These are phyloP conservation scores for Drosophila leontia DNA, from an alignment of 1,140 invertebrate species.

Conservation along the genomic window DNA sequence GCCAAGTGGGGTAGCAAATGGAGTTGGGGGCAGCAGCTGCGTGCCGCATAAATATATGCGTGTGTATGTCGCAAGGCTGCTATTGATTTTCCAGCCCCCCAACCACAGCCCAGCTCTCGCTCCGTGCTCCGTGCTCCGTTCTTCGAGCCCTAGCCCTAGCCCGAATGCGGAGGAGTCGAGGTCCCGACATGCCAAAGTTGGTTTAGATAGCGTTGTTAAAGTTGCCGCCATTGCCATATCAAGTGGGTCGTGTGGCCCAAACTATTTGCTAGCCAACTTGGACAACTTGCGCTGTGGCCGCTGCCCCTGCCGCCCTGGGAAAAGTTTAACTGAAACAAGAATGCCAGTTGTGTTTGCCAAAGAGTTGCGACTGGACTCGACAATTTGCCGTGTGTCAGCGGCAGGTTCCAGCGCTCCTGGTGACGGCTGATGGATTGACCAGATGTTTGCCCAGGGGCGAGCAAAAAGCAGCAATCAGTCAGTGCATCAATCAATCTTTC, in stretches of 20 bases:
- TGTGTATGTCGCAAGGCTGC: constrained; percentile 31
- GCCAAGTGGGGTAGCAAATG: background rate
- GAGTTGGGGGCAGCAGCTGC: constrained; percentile 36
- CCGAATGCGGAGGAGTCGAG: constrained; percentile 29
- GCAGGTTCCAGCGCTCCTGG: constrained; percentile 19
- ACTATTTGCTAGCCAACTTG: constrained; percentile 42
- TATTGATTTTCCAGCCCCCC: constrained; percentile 65
- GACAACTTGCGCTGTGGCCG: constrained; percentile 26
- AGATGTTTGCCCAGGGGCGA: constrained; percentile 47
- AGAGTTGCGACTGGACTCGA: constrained; percentile 51
- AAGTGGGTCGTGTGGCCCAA: constrained; percentile 30
- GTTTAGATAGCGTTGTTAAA: constrained; percentile 63
- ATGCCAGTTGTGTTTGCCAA: constrained; percentile 31
- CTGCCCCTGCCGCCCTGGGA: background rate
- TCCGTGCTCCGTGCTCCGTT: background rate
- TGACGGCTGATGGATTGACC: constrained; percentile 56
- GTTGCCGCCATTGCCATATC: constrained; percentile 50
- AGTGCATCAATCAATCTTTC: constrained; percentile 60
- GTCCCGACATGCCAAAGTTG: constrained; percentile 64
- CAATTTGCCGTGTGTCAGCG: constrained; percentile 50
- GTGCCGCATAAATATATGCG: constrained; percentile 54
- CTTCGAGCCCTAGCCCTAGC: background rate
- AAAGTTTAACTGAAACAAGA: constrained; percentile 61
- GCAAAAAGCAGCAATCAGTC: constrained; percentile 32
- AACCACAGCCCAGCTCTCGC: background rate